Percentiles rank a stretch among this genome's conserved stretches.
These are phyloP conservation scores for Himalopsyche japonica DNA, from an alignment of 2,888 invertebrate species.

Conservation along the genomic window DNA sequence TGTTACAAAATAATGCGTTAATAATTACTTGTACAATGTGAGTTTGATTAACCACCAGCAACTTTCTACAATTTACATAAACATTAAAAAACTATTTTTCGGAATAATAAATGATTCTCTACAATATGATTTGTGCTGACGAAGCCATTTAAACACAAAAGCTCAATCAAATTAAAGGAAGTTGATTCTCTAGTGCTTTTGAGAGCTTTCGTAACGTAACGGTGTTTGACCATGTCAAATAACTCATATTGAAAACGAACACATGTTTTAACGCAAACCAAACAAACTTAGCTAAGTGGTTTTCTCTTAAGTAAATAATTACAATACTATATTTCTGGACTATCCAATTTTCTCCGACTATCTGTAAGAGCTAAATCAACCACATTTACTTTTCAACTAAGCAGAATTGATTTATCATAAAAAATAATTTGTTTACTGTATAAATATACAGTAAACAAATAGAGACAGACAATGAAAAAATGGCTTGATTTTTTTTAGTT, in stretches of 20 bases:
- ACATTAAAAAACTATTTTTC: too few species aligned
- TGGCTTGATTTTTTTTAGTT: too few species aligned
- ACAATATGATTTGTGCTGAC: neutral
- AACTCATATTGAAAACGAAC: neutral
- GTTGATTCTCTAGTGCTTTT: neutral
- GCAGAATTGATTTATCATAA: too few species aligned
- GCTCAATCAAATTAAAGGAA: neutral
- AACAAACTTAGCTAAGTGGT: neutral
- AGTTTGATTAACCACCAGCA: too few species aligned
- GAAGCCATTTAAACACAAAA: neutral
- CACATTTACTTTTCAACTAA: neutral
- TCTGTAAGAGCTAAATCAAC: neutral
- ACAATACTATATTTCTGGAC: neutral
- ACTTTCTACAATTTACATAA: too few species aligned
- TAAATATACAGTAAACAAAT: too few species aligned
- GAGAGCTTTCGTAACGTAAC: neutral
- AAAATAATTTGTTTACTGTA: too few species aligned
- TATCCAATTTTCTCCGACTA: neutral
- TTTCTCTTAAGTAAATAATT: neutral
- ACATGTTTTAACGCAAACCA: neutral
- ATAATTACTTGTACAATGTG: too few species aligned
- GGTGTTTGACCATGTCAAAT: neutral
- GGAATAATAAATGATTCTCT: too few species aligned
- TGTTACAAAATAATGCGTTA: too few species aligned
- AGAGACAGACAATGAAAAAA: too few species aligned